Conservation (phyloP, 2,797 vertebrate genomes). For the Coregonus suidteri region DNA sequence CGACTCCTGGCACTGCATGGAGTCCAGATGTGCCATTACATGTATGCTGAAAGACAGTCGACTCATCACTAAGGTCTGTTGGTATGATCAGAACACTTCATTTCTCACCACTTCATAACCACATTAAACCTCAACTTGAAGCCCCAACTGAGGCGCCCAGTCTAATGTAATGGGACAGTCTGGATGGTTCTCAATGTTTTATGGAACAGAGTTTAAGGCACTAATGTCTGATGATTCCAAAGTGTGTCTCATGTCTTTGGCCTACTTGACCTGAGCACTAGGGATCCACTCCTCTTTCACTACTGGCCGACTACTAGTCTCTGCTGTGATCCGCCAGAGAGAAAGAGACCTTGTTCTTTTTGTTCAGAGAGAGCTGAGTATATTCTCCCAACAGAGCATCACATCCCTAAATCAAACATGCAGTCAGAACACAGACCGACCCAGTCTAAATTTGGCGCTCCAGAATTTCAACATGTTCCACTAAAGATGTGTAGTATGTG, state of each 20-base stretch:
- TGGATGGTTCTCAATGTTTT: conserved; percentile 34
- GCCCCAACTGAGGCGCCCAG: not conserved
- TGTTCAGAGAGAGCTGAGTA: conserved; percentile 30
- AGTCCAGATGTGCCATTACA: conserved; percentile 1
- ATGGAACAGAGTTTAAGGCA: conserved; percentile 38
- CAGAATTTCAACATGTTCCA: conserved; percentile 54
- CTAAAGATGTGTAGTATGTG: conserved; percentile 40
- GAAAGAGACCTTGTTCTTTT: conserved; percentile 54
- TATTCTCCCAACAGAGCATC: conserved; percentile 47
- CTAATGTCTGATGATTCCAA: conserved; percentile 35
- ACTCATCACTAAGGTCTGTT: not conserved
- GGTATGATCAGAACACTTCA: not conserved
- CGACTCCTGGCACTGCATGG: conserved; percentile 24
- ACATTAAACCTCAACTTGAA: not conserved
- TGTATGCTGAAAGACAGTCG: conserved; percentile 7
- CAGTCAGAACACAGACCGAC: conserved; percentile 47
- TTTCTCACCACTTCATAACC: not conserved
- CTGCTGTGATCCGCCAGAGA: conserved; percentile 38
- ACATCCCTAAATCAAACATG: conserved; percentile 53
- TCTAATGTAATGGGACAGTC: conserved; percentile 11
- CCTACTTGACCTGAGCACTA: conserved; percentile 57
- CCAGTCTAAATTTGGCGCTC: conserved; percentile 37
- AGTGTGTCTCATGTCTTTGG: conserved; percentile 43
- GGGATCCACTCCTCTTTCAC: conserved; percentile 44
- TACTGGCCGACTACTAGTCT: conserved; percentile 46